phyloP scores from a whole-genome alignment of 2,888 invertebrate species.

The Aproaerema taeniolella region DNA sequence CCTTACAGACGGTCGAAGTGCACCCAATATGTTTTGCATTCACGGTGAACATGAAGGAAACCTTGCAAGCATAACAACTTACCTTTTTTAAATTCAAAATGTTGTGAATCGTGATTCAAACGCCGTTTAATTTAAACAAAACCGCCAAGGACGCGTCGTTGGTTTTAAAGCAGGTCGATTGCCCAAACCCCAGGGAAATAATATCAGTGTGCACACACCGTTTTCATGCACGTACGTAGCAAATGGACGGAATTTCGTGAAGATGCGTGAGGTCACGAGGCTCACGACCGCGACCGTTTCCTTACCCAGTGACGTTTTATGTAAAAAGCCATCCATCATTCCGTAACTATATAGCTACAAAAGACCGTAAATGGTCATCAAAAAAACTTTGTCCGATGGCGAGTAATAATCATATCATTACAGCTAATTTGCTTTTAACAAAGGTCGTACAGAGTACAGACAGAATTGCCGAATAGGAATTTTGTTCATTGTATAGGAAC shows the following conservation, averaged over 20 bases:
- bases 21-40: constrained; percentile 13
- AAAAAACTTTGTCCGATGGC: too few relatives aligned
- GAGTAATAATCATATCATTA: too few relatives aligned
- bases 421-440: too few relatives aligned
- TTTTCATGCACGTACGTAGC: constrained; percentile 60
- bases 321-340: constrained; percentile 44
- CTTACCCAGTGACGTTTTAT: constrained; percentile 25
- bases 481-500: too few relatives aligned
- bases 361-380: constrained; percentile 5
- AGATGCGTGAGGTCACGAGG: constrained; percentile 57
- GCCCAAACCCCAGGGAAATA: constrained; percentile 41
- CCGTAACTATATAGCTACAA: constrained; percentile 19
- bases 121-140: too few relatives aligned
- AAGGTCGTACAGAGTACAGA: too few relatives aligned
- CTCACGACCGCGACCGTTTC: constrained; percentile 40
- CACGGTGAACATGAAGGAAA: constrained; percentile 1
- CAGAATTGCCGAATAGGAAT: too few relatives aligned
- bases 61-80: constrained; percentile 11
- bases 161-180: constrained; percentile 25
- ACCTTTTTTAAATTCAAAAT: too few relatives aligned
- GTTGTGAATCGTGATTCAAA: too few relatives aligned
- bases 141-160: not conserved
- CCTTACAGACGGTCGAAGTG: constrained; percentile 20
- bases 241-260: constrained; percentile 55
- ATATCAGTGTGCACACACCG: constrained; percentile 41